Evolutionary conservation across 2,113 vertebrate species (phyloP).

Genomic region (Scomber scombrus): DNA sequence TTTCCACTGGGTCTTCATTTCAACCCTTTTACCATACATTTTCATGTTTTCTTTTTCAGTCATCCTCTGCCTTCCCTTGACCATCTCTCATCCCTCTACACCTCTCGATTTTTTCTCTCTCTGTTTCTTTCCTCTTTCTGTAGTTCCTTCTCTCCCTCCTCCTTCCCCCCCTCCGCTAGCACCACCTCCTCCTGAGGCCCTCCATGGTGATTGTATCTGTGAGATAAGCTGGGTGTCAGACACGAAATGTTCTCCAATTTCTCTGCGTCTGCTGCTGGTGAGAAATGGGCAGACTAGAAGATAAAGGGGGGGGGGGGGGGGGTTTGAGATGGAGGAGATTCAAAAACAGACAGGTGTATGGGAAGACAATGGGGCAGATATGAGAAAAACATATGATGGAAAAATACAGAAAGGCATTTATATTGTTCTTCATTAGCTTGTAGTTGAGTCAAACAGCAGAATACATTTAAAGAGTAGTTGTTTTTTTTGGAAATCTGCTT

Average conservation of each 20-base stretch:
- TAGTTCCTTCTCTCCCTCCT: constrained; percentile 25
- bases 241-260: constrained; percentile 71
- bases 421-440: not conserved
- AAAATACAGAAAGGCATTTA: constrained; percentile 12
- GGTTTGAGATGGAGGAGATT: not conserved
- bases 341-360: not conserved
- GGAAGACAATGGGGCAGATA: not conserved
- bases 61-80: not conserved
- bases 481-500: too few relatives aligned
- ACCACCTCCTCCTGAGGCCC: constrained; percentile 31
- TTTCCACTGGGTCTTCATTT: constrained; percentile 7
- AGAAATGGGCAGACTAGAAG: constrained; percentile 46
- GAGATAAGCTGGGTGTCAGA: constrained; percentile 70
- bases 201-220: constrained; percentile 61
- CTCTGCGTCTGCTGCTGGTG: constrained; percentile 55
- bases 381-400: not conserved
- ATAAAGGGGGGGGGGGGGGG: constrained; percentile 34
- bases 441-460: not conserved
- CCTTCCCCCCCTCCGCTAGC: constrained; percentile 18
- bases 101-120: not conserved
- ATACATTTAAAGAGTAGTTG: too few relatives aligned
- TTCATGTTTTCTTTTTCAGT: constrained; percentile 3
- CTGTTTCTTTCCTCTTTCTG: not conserved
- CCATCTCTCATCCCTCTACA: constrained; percentile 3
- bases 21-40: not conserved